A percentile compares a stretch with the other conserved stretches of the same genome.
Conservation (phyloP, 1,140 invertebrate genomes). For the Coptotermes formosanus region DNA sequence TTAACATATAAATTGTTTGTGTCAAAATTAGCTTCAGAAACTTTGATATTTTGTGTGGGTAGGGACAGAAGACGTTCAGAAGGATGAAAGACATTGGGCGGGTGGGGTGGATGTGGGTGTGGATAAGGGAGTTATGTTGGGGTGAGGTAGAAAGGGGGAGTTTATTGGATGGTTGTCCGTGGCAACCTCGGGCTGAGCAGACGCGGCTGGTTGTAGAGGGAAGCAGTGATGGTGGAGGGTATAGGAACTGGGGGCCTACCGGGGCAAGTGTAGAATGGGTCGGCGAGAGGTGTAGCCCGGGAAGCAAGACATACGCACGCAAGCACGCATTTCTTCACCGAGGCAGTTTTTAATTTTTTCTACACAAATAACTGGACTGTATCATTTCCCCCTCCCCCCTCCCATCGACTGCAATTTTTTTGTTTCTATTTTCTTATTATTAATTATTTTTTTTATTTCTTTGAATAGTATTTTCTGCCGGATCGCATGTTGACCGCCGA, state of each 20-base stretch:
- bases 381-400: background rate
- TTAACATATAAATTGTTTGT: background rate
- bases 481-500: background rate
- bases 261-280: background rate
- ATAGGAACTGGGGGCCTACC: background rate
- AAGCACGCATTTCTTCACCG: background rate
- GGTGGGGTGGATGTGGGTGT: background rate
- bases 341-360: background rate
- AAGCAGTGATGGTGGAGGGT: background rate
- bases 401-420: background rate
- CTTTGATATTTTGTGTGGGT: background rate
- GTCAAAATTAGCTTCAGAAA: background rate
- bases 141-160: background rate
- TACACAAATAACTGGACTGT: background rate
- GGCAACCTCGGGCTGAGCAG: conserved; percentile 6
- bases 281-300: background rate
- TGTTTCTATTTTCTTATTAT: background rate
- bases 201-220: conserved; percentile 6
- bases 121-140: background rate
- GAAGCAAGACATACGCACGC: background rate
- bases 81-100: background rate
- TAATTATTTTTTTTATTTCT: background rate
- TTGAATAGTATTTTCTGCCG: background rate
- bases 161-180: conserved; percentile 26
- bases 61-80: background rate